Evolutionary conservation across 2,888 invertebrate genomes (phyloP).

Genomic region (Parnassius smintheus): DNA sequence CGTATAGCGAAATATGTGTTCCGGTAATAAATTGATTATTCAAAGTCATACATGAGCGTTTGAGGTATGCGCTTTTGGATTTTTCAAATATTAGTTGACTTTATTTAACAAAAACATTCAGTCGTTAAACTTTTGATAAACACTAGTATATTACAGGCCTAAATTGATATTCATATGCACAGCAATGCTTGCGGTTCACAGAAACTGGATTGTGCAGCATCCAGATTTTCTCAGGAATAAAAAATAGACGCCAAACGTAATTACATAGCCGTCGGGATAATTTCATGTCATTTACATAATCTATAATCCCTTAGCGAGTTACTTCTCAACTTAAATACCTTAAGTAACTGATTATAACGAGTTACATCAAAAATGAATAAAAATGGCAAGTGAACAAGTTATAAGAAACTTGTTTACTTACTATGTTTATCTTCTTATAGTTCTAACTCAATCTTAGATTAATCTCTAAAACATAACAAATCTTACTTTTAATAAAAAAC

Average conservation of each 20-base stretch:
- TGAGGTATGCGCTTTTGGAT: too few species aligned
- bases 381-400: neutral
- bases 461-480: too few species aligned
- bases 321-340: slow-evolving; percentile 9
- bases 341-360: slow-evolving; percentile 3
- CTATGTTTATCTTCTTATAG: slow-evolving; percentile 1
- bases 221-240: slow-evolving; percentile 17
- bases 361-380: neutral
- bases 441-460: slow-evolving; percentile 11
- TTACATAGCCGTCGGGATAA: slow-evolving; percentile 18
- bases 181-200: neutral
- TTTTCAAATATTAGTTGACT: too few species aligned
- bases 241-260: slow-evolving; percentile 14
- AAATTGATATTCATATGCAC: neutral
- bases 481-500: too few species aligned
- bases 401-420: neutral
- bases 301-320: slow-evolving; percentile 15
- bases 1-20: too few species aligned
- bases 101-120: too few species aligned
- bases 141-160: slow-evolving; percentile 4
- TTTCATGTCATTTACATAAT: slow-evolving; percentile 20
- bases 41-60: too few species aligned
- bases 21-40: too few species aligned
- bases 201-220: slow-evolving; percentile 12
- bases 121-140: too few species aligned